Evolutionary conservation across 2,797 vertebrate genomes (phyloP).

Genomic region (Paedocypris micromegethes): DNA sequence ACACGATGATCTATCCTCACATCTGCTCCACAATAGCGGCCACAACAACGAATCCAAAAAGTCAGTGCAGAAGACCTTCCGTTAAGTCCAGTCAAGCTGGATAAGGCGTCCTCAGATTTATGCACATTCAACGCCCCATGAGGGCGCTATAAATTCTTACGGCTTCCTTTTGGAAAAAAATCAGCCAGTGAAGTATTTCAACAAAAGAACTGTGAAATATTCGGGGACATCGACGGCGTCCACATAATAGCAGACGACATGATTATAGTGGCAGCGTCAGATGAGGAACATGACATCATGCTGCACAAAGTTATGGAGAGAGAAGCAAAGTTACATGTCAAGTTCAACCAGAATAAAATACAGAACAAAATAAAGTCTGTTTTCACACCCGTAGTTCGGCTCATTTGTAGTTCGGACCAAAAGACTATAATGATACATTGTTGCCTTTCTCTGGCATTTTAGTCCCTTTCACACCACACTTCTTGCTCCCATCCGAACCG

Average conservation of each 20-base stretch:
- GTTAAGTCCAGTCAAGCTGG: background rate
- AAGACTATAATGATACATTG: too few relatives aligned
- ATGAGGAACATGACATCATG: background rate
- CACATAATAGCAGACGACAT: conserved; percentile 6
- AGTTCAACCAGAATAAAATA: background rate
- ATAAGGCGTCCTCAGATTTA: background rate
- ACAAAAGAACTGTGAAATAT: conserved; percentile 28
- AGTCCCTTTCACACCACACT: too few relatives aligned
- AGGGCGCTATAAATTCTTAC: background rate
- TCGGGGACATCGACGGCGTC: conserved; percentile 20
- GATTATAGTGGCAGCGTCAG: background rate
- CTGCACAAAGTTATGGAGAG: background rate
- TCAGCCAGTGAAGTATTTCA: conserved; percentile 7
- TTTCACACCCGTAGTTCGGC: too few relatives aligned
- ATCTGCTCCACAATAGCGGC: too few relatives aligned
- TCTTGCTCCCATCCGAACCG: too few relatives aligned
- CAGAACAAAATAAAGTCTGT: background rate
- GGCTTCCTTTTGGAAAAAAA: conserved; percentile 7
- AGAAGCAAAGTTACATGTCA: background rate
- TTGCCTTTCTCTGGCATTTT: too few relatives aligned
- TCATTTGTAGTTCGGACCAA: too few relatives aligned
- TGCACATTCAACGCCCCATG: conserved; percentile 8
- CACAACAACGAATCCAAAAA: too few relatives aligned
- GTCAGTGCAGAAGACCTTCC: too few relatives aligned
- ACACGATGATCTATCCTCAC: too few relatives aligned